Conservation (phyloP, 2,797 vertebrate genomes). For the Fistularia tabacaria region DNA sequence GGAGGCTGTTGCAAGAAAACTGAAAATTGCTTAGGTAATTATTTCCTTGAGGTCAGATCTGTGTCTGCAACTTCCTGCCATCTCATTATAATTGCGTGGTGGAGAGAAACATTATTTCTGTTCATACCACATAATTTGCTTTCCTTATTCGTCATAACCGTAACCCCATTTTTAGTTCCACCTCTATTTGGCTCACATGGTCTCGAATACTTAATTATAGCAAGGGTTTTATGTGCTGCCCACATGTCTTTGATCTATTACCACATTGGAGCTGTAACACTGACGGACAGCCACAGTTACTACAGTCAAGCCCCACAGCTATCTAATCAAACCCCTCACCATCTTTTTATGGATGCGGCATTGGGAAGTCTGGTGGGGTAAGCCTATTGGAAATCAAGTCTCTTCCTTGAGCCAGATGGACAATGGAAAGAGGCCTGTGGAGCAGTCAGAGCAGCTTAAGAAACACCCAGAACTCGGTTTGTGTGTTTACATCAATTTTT, state of each 20-base stretch:
- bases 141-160: constrained; percentile 10
- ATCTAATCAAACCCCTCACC: constrained; percentile 33
- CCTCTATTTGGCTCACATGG: constrained; percentile 33
- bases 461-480: constrained; percentile 40
- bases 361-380: constrained; percentile 52
- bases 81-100: not conserved
- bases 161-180: constrained; percentile 41
- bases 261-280: constrained; percentile 30
- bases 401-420: constrained; percentile 44
- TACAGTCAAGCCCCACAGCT: constrained; percentile 14
- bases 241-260: constrained; percentile 50
- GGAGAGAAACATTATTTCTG: constrained; percentile 2
- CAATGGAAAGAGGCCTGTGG: constrained; percentile 42
- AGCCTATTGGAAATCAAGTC: constrained; percentile 57
- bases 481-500: constrained; percentile 60
- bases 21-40: too few species aligned
- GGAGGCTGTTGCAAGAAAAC: too few species aligned
- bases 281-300: constrained; percentile 6
- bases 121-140: constrained; percentile 13
- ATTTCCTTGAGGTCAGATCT: too few species aligned
- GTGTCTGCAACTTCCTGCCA: too few species aligned
- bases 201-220: constrained; percentile 50
- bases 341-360: constrained; percentile 33
- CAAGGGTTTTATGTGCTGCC: constrained; percentile 29
- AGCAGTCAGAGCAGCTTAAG: constrained; percentile 50